These are phyloP conservation scores for Stenoptilia bipunctidactyla DNA, from an alignment of 2,888 invertebrate genomes.

Conservation along the genomic window DNA sequence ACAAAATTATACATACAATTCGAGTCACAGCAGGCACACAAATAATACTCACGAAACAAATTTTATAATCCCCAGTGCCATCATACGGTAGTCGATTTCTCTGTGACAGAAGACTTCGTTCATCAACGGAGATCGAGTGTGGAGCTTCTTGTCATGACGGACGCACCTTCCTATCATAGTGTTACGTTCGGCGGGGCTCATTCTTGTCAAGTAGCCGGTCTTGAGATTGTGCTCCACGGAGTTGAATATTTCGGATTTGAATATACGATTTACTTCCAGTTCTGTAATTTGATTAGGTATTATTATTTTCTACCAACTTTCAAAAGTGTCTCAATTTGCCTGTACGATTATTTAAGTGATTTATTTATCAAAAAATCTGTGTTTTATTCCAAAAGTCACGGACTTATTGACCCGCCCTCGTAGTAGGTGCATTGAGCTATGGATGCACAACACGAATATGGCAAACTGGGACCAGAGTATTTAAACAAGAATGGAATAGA, in stretches of 20 bases:
- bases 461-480: too few relatives aligned
- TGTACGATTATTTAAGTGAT: too few relatives aligned
- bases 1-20: too few relatives aligned
- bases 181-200: slow-evolving; percentile 62
- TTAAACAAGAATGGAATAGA: too few relatives aligned
- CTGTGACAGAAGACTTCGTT: slow-evolving; percentile 70
- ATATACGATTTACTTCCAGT: slow-evolving; percentile 71
- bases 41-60: slow-evolving; percentile 16
- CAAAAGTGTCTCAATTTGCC: too few relatives aligned
- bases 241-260: slow-evolving; percentile 73
- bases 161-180: slow-evolving; percentile 68
- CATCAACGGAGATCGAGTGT: slow-evolving; percentile 69
- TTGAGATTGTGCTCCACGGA: slow-evolving; percentile 58
- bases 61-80: slow-evolving; percentile 64
- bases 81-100: slow-evolving; percentile 70
- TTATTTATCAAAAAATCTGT: too few relatives aligned
- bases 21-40: too few relatives aligned
- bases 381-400: too few relatives aligned
- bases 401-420: too few relatives aligned
- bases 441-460: too few relatives aligned
- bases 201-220: slow-evolving; percentile 40
- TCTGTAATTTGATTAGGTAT: slow-evolving; percentile 41
- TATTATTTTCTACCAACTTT: too few relatives aligned
- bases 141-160: slow-evolving; percentile 65
- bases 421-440: too few relatives aligned